Percentiles rank a stretch among this genome's conserved stretches.
phyloP scores from a whole-genome alignment of 2,888 invertebrate species.

The Phoenoteleia sp. region DNA sequence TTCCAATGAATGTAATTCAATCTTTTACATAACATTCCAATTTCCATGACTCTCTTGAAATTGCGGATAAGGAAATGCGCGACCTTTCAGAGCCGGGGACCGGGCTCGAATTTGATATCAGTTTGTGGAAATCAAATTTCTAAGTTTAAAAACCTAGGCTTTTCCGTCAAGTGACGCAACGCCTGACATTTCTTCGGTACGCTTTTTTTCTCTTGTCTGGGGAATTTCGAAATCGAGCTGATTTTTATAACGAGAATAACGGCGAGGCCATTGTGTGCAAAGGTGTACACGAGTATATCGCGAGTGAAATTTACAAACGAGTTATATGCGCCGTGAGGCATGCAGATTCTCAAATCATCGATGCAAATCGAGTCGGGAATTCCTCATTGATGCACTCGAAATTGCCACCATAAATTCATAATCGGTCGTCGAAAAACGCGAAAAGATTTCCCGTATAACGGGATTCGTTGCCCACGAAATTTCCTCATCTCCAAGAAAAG shows the following conservation, averaged over 20 bases:
- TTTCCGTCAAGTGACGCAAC: slow-evolving; percentile 1
- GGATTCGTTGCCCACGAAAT: too few species aligned
- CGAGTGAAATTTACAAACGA: slow-evolving; percentile 69
- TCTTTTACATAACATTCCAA: slow-evolving; percentile 26
- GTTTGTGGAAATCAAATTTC: slow-evolving; percentile 1
- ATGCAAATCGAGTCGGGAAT: slow-evolving; percentile 58
- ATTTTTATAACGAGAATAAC: slow-evolving; percentile 62
- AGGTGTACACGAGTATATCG: slow-evolving; percentile 38
- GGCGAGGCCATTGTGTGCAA: slow-evolving; percentile 63
- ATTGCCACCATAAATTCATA: neutral
- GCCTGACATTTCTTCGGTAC: neutral
- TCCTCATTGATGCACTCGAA: neutral
- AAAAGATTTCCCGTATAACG: too few species aligned
- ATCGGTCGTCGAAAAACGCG: neutral
- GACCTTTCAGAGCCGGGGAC: slow-evolving; percentile 29
- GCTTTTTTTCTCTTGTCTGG: neutral
- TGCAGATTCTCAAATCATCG: slow-evolving; percentile 78
- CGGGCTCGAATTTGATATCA: neutral
- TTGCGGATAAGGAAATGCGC: slow-evolving; percentile 25
- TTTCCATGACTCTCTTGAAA: slow-evolving; percentile 25
- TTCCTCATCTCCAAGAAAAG: too few species aligned
- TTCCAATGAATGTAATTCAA: neutral
- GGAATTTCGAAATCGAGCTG: slow-evolving; percentile 63
- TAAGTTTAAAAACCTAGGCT: neutral
- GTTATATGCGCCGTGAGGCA: slow-evolving; percentile 75